Evolutionary conservation across 2,888 invertebrate species (phyloP), one percentile per base, ranked within the genome.

Genomic region (Stenodera caucasica): DNA sequence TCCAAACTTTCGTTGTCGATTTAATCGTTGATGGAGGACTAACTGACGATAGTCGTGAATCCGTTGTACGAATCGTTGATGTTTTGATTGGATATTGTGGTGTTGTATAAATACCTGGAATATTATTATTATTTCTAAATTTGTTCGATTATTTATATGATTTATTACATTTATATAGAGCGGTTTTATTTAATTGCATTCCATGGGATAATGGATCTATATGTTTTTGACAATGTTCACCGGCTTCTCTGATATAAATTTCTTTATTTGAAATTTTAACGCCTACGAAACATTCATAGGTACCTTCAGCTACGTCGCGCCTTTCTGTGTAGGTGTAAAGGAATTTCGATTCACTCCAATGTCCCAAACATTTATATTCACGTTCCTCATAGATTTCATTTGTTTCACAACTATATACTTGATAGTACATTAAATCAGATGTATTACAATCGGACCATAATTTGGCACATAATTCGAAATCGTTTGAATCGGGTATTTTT

Each of bases 231-330:
- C 88, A 88, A 70, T 85, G 85, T 70, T 85, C 85, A 0, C 88
- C 88, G 23, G 88, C 88, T 79, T 88, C 88, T 71, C 85, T 86
- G 60, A 88, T 88, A 71, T 83, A 86, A 66, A 88, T 85, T 67
- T 86, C 85, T 40, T 84, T 83, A 35, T 85, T 83, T 18, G 83
- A 82, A 12, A 84, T 81, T 55, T 86, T 86, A 15, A 83, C 79
- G 9, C 88, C 88, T 23, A 88, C 87, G 73, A 88, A 88, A 72
- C 88, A 88, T 76, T 88, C 88, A 71, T 86, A 87, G 0, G 83
- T 82, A 50, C 81, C 81, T 1, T 82, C 82, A 18, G 82, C 82
- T 51, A 84, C 81, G 70, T 88, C 88, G 60, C 84, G 82, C 66
- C 88, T 80, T 80, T 86, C 84, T 0, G 88, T 88, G 73, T 86